Conservation (phyloP, 2,113 vertebrate genomes). For the Gnathonemus echidnorhynchus region DNA sequence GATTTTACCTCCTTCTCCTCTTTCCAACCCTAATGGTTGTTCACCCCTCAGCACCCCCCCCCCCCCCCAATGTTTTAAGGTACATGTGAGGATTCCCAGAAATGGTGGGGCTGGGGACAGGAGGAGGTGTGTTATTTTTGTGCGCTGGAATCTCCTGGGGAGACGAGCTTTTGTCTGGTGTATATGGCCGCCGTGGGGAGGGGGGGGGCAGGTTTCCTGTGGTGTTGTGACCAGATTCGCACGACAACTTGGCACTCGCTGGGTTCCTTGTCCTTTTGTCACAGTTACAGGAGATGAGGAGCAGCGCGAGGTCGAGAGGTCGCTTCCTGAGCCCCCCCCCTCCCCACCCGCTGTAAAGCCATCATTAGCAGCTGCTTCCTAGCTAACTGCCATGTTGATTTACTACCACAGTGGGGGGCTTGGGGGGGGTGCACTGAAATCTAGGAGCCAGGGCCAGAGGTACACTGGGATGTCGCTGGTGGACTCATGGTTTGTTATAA, state of each 20-base stretch:
- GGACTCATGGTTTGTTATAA: neutral
- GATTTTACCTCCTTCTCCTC: neutral
- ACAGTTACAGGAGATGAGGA: conserved; percentile 66
- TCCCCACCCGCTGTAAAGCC: conserved; percentile 53
- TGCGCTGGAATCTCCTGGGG: conserved; percentile 11
- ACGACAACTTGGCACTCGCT: conserved; percentile 47
- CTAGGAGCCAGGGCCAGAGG: neutral
- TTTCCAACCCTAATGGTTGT: neutral
- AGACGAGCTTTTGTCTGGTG: conserved; percentile 32
- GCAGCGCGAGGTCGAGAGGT: conserved; percentile 88
- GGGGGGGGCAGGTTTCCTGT: conserved; percentile 44
- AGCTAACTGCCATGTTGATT: conserved; percentile 89
- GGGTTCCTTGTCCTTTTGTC: conserved; percentile 67
- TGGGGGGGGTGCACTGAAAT: neutral
- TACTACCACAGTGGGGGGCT: conserved; percentile 51
- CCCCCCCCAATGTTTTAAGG: neutral
- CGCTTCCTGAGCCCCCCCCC: conserved; percentile 71
- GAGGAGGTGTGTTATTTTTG: conserved; percentile 34
- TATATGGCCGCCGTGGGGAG: conserved; percentile 18
- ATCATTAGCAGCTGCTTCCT: conserved; percentile 88
- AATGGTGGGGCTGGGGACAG: neutral
- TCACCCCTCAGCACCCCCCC: neutral
- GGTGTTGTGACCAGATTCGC: conserved; percentile 42
- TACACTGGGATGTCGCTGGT: neutral
- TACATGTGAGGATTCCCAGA: conserved; percentile 24